Evolutionary conservation across 1,140 invertebrate species (phyloP), one percentile per base, ranked within the genome.

Genomic region (Cherax destructor): DNA sequence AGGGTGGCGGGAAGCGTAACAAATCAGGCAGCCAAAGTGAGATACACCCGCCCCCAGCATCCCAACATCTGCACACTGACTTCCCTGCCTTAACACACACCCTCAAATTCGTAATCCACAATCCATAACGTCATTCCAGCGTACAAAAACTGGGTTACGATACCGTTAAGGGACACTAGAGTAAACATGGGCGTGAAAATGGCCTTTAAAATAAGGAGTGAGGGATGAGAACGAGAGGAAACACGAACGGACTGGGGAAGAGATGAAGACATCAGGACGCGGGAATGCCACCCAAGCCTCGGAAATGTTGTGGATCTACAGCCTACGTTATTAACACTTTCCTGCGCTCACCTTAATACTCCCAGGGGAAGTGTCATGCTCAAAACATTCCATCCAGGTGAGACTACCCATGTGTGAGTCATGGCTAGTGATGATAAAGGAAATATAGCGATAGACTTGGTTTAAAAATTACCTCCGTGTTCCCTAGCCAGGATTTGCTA

Each of bases 1-100:
- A 47, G 77, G 50, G 77, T 50, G 13, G 77, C 47, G 50, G 77
- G 77, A 79, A 50, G 77, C 47, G 50, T 50, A 56, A 56, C 47
- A 88, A 88, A 88, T 88, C 87, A 88, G 87, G 87, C 87, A 88
- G 87, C 87, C 79, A 74, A 13, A 88, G 87, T 88, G 87, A 88
- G 87, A 88, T 88, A 88, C 87, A 81, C 69, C 79, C 61, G 87
- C 59, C 79, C 49, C 79, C 13, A 21, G 78, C 65, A 61, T 88
- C 65, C 24, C n/a, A 52, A 88, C 65, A 47, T 18, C 11, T 47
- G 7, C 41, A 18, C 47, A 10, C 61, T 3, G 87, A 41, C 87
- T 88, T 88, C 41, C 18, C 13, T 41, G 7, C 30, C 65, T 4
- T 52, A 16, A 9, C 61, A 47, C 47, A 47, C 78, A 52, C 47